Conservation (phyloP, 2,797 vertebrate genomes). For the Tapera naevia region DNA sequence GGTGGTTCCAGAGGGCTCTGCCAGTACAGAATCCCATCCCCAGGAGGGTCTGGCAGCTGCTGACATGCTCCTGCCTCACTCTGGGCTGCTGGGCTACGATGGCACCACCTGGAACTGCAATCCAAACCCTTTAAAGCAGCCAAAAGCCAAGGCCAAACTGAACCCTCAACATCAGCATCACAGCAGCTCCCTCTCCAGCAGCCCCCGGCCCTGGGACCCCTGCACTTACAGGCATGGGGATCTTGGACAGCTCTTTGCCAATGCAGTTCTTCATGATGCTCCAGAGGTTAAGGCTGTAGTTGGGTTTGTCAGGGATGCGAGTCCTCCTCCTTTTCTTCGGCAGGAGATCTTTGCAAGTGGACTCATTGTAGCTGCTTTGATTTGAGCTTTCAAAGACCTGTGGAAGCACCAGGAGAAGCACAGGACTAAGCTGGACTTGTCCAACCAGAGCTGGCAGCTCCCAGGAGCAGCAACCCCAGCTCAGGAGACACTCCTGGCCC, state of each 20-base stretch:
- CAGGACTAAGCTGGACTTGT: fast-evolving
- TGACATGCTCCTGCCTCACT: neutral
- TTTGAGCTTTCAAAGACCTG: conserved; percentile 77
- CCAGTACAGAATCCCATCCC: neutral
- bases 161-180: neutral
- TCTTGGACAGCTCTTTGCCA: conserved; percentile 82
- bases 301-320: conserved; percentile 82
- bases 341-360: conserved; percentile 48
- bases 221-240: conserved; percentile 81
- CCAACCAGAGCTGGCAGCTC: neutral
- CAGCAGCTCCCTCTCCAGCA: fast-evolving
- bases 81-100: neutral
- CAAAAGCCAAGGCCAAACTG: neutral
- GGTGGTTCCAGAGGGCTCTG: neutral
- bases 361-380: conserved; percentile 52
- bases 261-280: conserved; percentile 88
- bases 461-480: neutral
- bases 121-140: neutral
- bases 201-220: fast-evolving
- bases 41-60: neutral
- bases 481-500: neutral
- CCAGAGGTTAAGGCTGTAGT: conserved; percentile 87
- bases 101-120: neutral
- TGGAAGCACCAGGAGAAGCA: neutral
- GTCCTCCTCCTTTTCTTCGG: conserved; percentile 72